Evolutionary conservation across 2,888 invertebrate genomes (phyloP), one percentile per base, ranked within the genome.

Genomic region (Clistopyga incitator): DNA sequence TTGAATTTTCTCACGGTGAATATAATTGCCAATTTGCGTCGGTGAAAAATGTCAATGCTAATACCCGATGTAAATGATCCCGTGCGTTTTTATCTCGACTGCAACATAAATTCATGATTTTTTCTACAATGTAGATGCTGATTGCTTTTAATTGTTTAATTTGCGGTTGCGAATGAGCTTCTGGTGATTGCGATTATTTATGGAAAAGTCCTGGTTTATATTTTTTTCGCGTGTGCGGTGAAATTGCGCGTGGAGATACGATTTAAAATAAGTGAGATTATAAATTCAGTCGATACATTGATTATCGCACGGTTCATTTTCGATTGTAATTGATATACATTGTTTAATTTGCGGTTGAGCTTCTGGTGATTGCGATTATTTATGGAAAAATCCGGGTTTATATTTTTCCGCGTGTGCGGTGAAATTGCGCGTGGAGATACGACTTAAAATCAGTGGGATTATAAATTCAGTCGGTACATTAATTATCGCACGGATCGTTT

Each of bases 261-360:
- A 23, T 20, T 29, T n/a, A n/a, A n/a, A n/a, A 20, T 13, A 15
- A 20, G 20, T 38, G 38, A 23, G 23, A 13, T 42, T 20, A 59
- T 59, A 25, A 25, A 59, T 72, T 59, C 45, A 72, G 13, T 56
- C 15, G 56, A 4, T 13, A 56, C 56, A 23, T 25, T 15, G 15
- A 25, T 56, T 56, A 56, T 25, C 56, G 25, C 13, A 11, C 25
- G 56, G 25, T 25, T 56, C 23, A 25, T 56, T 56, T 56, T 56
- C 59, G 34, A 61, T 61, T 61, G 29, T 50, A 10, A 61, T 75
- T 29, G 68, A 70, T 70, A 68, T 34, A 50, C 15, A 59, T 13
- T 34, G 29, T 34, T 18, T 56, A 11, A 25, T 56, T 56, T 56
- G 25, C 13, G 25, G 1, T 23, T 23, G 11, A 54, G 11, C 54